Base-by-base conservation (phyloP, 2,797 vertebrate species). In the Lindbergichthys nudifrons region DNA sequence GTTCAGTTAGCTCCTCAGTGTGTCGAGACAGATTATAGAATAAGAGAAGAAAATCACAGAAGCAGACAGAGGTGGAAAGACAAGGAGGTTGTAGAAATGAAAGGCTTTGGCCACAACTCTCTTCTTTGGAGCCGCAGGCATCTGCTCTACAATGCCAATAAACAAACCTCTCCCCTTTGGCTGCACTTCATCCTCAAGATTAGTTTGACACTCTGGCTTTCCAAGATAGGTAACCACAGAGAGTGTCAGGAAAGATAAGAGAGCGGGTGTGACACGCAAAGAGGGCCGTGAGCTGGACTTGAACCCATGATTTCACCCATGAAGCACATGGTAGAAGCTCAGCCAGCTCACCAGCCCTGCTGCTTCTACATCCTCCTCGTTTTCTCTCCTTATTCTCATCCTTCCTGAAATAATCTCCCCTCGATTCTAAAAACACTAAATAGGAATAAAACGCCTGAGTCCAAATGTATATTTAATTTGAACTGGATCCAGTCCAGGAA, bases 161-260 rank as follows among this genome's bases (percentile, higher is more conserved):
- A 86, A 85, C 78, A 83, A 87, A 64, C 5, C 72, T 79, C 76
- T 81, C 53, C 36, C 16, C n/a, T 82, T 81, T 75, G 75, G 75
- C 70, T 74, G 64, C 61, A 79, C 58, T 73, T 87, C 65, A 76
- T 87, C 73, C 74, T 80, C 51, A 47, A 79, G 76, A 87, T 85
- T 81, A 82, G 46, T 77, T 69, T 80, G 79, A 88, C 79, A 66
- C 36, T 36, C 3, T 0, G 16, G n/a, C 75, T 70, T 84, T 85
- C 82, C 56, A 70, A 83, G 57, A 81, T 76, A 62, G 48, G 48
- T 59, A 71, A 74, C 80, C 68, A 73, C 41, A 59, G 69, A 78
- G 69, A 75, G 80, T 81, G 86, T 86, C 75, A 80, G 68, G 72
- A 70, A 76, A 79, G 87, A 86, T 83, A 87, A 86, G 62, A 58